Percentiles rank a stretch among this genome's conserved stretches.
Conservation (phyloP, 2,888 invertebrate species). For the Synanthedon vespiformis region DNA sequence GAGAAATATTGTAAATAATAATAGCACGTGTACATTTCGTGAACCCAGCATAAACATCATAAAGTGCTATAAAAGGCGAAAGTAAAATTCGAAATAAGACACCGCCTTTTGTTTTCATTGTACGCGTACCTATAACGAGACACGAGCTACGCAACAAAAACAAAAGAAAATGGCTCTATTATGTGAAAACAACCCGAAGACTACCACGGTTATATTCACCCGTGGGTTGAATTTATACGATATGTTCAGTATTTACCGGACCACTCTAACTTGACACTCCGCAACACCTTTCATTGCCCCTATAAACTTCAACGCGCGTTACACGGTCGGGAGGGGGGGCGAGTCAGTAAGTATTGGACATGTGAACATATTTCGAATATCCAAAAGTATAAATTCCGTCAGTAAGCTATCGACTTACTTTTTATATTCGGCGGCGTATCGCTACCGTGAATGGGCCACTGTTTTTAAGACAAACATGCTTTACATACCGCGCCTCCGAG, state of each 20-base stretch:
- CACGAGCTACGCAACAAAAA: slow-evolving; percentile 59
- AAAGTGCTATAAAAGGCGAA: slow-evolving; percentile 22
- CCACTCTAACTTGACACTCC: slow-evolving; percentile 33
- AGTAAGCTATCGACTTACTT: slow-evolving; percentile 71
- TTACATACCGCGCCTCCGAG: slow-evolving; percentile 13
- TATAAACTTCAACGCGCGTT: not conserved
- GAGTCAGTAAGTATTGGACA: slow-evolving; percentile 24
- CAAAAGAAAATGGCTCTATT: slow-evolving; percentile 70
- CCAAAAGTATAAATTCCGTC: slow-evolving; percentile 67
- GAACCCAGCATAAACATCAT: not conserved
- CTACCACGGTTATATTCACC: slow-evolving; percentile 65
- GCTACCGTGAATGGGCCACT: slow-evolving; percentile 53
- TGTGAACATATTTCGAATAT: slow-evolving; percentile 64
- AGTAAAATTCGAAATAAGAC: slow-evolving; percentile 57
- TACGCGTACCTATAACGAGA: slow-evolving; percentile 59
- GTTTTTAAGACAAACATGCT: slow-evolving; percentile 63
- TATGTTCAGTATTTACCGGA: slow-evolving; percentile 51
- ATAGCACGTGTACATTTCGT: not conserved
- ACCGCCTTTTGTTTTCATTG: slow-evolving; percentile 66
- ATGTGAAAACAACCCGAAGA: slow-evolving; percentile 68
- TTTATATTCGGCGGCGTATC: slow-evolving; percentile 64
- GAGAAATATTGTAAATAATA: not conserved
- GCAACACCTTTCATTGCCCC: not conserved
- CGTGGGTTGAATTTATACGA: slow-evolving; percentile 69
- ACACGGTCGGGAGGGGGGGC: slow-evolving; percentile 3